These are phyloP conservation scores for Riptortus pedestris DNA, from an alignment of 1,140 invertebrate species.

Conservation along the genomic window DNA sequence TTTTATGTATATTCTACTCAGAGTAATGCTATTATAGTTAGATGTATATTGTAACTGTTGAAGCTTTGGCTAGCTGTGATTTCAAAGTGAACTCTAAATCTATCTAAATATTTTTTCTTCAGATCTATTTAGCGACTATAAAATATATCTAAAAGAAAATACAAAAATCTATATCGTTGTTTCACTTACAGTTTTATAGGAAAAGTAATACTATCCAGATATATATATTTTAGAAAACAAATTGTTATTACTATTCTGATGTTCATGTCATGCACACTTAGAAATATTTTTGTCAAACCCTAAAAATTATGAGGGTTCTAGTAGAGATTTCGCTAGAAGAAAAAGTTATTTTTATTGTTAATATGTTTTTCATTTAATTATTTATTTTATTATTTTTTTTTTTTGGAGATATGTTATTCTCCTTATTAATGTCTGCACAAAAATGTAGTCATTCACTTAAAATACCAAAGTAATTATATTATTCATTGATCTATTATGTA, in stretches of 20 bases:
- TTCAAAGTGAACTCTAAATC: background rate
- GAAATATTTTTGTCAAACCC: conserved; percentile 1
- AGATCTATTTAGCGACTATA: conserved; percentile 1
- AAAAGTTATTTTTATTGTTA: conserved; percentile 11
- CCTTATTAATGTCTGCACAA: conserved; percentile 3
- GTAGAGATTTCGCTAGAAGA: background rate
- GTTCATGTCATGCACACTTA: conserved; percentile 1
- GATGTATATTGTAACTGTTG: background rate
- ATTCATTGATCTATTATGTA: conserved; percentile 9
- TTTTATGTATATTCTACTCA: background rate
- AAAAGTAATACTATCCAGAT: background rate
- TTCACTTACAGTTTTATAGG: background rate
- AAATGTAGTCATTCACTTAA: conserved; percentile 14
- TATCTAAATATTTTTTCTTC: background rate
- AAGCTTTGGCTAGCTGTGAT: conserved; percentile 1
- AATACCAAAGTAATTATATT: conserved; percentile 16
- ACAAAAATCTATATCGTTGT: background rate
- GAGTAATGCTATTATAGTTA: background rate
- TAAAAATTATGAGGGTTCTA: background rate
- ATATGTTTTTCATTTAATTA: conserved; percentile 15
- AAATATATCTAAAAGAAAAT: background rate
- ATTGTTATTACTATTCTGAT: background rate
- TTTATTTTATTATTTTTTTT: conserved; percentile 14
- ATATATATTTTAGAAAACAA: background rate
- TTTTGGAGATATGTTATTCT: background rate